phyloP scores from a whole-genome alignment of 2,797 vertebrate genomes.

The Manis crassicaudata region DNA sequence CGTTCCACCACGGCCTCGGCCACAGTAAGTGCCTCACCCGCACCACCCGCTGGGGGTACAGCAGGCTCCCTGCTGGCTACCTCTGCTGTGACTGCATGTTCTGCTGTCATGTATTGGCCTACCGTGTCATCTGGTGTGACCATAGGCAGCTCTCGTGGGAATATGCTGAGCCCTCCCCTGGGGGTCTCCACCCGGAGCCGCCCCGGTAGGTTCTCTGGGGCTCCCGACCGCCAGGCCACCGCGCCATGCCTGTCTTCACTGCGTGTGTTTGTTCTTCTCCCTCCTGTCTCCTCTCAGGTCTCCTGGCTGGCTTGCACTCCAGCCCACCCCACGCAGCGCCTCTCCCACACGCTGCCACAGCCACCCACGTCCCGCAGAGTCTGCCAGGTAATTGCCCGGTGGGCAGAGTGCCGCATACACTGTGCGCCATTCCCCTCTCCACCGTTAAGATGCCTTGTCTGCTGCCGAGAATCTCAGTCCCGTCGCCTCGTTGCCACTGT shows the following conservation, averaged over 20 bases:
- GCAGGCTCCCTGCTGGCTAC: not conserved
- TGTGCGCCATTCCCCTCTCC: not conserved
- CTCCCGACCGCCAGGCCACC: slow-evolving; percentile 64
- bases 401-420: slow-evolving; percentile 52
- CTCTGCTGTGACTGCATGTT: not conserved
- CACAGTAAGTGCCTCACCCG: slow-evolving; percentile 87
- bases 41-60: not conserved
- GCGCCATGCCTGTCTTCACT: slow-evolving; percentile 74
- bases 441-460: slow-evolving; percentile 3
- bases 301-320: slow-evolving; percentile 90
- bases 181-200: not conserved
- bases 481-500: not conserved
- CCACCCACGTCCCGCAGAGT: slow-evolving; percentile 88
- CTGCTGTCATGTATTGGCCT: slow-evolving; percentile 49
- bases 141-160: slow-evolving; percentile 43
- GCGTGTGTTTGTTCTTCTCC: slow-evolving; percentile 80
- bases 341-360: slow-evolving; percentile 87
- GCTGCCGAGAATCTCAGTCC: not conserved
- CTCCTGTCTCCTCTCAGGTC: slow-evolving; percentile 88
- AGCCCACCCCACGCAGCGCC: slow-evolving; percentile 86
- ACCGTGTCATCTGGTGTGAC: slow-evolving; percentile 58
- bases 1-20: slow-evolving; percentile 89
- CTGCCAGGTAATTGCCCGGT: slow-evolving; percentile 88
- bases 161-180: not conserved
- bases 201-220: slow-evolving; percentile 20